Percentiles rank a stretch among this genome's conserved stretches.
Conservation (phyloP, 2,888 invertebrate species). For the Bhutanitis thaidina region DNA sequence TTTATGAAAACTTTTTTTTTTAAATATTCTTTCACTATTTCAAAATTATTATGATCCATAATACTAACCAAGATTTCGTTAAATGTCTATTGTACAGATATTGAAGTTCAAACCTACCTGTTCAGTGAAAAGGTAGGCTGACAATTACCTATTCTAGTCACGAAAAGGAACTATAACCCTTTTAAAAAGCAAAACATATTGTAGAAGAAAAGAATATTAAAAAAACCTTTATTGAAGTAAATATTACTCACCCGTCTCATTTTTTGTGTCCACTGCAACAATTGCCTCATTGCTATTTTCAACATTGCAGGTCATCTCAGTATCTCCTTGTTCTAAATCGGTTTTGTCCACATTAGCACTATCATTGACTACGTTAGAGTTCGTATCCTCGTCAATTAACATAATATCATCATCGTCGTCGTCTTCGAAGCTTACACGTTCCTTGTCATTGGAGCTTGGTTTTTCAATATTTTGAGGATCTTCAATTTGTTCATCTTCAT, state of each 20-base stretch:
- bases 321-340: constrained; percentile 15
- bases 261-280: background rate
- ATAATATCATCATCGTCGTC: constrained; percentile 72
- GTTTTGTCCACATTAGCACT: background rate
- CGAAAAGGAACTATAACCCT: too few species aligned
- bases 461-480: constrained; percentile 16
- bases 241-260: background rate
- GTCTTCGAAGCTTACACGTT: constrained; percentile 58
- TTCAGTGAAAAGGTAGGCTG: too few species aligned
- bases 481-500: constrained; percentile 48
- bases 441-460: constrained; percentile 33
- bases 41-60: too few species aligned
- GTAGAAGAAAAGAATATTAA: too few species aligned
- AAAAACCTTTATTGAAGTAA: background rate
- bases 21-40: too few species aligned
- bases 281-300: constrained; percentile 23
- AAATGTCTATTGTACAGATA: too few species aligned
- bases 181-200: too few species aligned
- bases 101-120: too few species aligned
- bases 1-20: too few species aligned
- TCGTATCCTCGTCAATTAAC: constrained; percentile 58
- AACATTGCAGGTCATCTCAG: constrained; percentile 12
- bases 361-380: constrained; percentile 13
- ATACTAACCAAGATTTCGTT: too few species aligned
- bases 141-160: too few species aligned